Conservation (phyloP, 2,888 invertebrate species). For the Himalopsyche japonica region DNA sequence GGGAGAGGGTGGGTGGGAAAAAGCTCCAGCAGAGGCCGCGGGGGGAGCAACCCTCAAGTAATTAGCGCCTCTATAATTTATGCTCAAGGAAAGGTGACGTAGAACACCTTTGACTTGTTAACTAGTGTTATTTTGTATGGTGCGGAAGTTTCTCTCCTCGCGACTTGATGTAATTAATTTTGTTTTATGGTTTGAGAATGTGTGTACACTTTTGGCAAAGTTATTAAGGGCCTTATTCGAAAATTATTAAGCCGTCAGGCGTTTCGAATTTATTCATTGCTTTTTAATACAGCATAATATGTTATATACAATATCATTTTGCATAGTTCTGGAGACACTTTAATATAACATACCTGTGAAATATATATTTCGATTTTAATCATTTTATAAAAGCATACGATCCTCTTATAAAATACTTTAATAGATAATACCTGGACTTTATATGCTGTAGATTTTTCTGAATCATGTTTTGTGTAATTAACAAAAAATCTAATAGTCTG, state of each 20-base stretch:
- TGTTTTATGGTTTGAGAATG: neutral
- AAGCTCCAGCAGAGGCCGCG: neutral
- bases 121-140: neutral
- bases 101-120: slow-evolving; percentile 6
- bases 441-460: no score
- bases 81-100: slow-evolving; percentile 30
- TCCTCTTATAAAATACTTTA: no score
- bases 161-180: slow-evolving; percentile 1
- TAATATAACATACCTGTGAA: neutral
- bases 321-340: neutral
- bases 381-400: no score
- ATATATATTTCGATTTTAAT: no score
- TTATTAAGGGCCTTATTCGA: neutral
- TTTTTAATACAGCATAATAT: neutral
- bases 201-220: neutral
- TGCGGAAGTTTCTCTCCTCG: neutral
- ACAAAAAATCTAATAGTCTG: no score
- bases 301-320: neutral
- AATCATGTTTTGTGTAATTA: no score
- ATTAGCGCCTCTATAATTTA: slow-evolving; percentile 38
- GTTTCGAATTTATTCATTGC: neutral
- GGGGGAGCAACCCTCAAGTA: slow-evolving; percentile 21
- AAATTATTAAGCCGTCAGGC: neutral
- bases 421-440: no score
- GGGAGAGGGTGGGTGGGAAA: neutral